Conservation (phyloP, 2,888 invertebrate species). For the Lasioglossum lativentre region DNA sequence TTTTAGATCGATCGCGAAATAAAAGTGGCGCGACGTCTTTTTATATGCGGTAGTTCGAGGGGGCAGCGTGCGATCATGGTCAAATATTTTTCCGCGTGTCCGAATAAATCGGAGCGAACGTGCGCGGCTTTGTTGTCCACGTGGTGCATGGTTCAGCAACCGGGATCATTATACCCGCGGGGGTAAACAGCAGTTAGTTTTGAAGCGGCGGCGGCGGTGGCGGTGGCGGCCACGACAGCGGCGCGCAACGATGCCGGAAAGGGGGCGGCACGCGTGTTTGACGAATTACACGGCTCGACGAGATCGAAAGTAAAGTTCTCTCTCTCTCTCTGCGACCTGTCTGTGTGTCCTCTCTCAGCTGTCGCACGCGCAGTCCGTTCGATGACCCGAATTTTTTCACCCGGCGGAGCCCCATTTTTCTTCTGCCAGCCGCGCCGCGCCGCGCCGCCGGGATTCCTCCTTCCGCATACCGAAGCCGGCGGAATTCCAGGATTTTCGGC, state of each 20-base stretch:
- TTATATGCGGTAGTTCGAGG: neutral
- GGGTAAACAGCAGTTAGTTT: constrained; percentile 64
- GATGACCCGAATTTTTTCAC: constrained; percentile 45
- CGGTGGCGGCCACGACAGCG: neutral
- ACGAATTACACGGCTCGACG: constrained; percentile 60
- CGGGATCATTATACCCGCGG: constrained; percentile 2
- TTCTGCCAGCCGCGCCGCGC: neutral
- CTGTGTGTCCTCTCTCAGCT: constrained; percentile 26
- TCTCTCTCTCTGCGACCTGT: constrained; percentile 16
- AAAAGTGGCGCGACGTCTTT: neutral
- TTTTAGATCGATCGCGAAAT: neutral
- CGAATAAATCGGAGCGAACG: neutral
- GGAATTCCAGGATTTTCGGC: constrained; percentile 1
- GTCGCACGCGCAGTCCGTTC: constrained; percentile 30
- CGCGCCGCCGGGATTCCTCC: neutral
- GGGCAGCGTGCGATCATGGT: neutral
- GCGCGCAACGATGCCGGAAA: constrained; percentile 27
- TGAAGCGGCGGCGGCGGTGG: constrained; percentile 20
- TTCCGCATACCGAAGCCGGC: neutral
- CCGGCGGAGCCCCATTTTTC: constrained; percentile 16
- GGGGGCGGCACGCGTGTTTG: constrained; percentile 45
- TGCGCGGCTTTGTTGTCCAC: neutral
- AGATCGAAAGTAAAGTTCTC: constrained; percentile 68
- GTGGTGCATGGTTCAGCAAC: neutral
- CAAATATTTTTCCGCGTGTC: neutral